Evolutionary conservation across 2,888 invertebrate species (phyloP).

Genomic region (Epinotia demarniana): DNA sequence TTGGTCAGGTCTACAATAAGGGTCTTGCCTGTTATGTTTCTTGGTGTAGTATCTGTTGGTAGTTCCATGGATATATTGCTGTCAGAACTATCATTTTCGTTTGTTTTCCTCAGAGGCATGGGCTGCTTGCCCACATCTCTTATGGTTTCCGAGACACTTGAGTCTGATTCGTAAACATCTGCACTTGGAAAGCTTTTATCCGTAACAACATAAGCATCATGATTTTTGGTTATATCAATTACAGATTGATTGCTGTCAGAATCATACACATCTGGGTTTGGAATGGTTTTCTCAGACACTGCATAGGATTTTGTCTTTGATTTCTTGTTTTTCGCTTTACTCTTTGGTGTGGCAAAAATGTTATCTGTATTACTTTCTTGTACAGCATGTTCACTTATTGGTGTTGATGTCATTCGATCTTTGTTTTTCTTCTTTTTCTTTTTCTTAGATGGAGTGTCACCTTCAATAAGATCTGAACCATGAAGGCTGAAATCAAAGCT

Average conservation of each 20-base stretch:
- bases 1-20: slow-evolving; percentile 68
- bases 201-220: slow-evolving; percentile 66
- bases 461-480: slow-evolving; percentile 73
- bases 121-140: slow-evolving; percentile 50
- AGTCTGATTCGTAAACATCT: slow-evolving; percentile 85
- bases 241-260: slow-evolving; percentile 83
- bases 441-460: slow-evolving; percentile 70
- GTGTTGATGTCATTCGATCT: slow-evolving; percentile 66
- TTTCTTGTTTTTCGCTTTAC: slow-evolving; percentile 77
- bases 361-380: slow-evolving; percentile 57
- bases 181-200: slow-evolving; percentile 72
- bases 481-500: slow-evolving; percentile 81
- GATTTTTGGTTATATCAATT: slow-evolving; percentile 60
- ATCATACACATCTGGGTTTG: slow-evolving; percentile 82
- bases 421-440: slow-evolving; percentile 76
- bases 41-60: slow-evolving; percentile 45
- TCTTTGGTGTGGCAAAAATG: slow-evolving; percentile 80
- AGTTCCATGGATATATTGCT: slow-evolving; percentile 52
- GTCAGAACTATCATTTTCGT: slow-evolving; percentile 56
- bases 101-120: slow-evolving; percentile 46
- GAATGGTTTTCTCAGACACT: slow-evolving; percentile 70
- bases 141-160: slow-evolving; percentile 66
- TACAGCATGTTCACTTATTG: slow-evolving; percentile 52
- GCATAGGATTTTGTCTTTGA: slow-evolving; percentile 70
- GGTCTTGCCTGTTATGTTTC: slow-evolving; percentile 48